phyloP scores from a whole-genome alignment of 2,888 invertebrate genomes.

The Caenorhabditis sp. region DNA sequence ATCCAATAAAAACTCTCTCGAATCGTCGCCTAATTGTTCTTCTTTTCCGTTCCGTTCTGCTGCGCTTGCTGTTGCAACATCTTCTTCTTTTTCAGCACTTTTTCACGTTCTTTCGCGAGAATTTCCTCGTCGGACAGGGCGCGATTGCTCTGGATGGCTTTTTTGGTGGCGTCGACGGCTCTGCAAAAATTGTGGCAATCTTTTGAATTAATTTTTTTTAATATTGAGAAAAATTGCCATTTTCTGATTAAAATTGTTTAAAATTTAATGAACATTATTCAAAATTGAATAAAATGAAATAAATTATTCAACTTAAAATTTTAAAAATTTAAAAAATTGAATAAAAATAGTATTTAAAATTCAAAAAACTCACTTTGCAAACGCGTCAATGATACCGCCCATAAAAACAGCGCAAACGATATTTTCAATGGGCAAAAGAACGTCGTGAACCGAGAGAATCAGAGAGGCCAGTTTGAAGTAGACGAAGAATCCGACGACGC shows the following conservation, averaged over 20 bases:
- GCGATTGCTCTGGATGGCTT: slow-evolving; percentile 53
- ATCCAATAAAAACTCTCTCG: too few relatives aligned
- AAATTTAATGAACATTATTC: too few relatives aligned
- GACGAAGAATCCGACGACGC: slow-evolving; percentile 82
- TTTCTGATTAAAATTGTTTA: too few relatives aligned
- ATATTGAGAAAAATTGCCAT: too few relatives aligned
- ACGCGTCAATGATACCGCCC: slow-evolving; percentile 98
- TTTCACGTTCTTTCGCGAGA: slow-evolving; percentile 53
- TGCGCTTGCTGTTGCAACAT: slow-evolving; percentile 34
- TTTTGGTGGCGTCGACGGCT: slow-evolving; percentile 67
- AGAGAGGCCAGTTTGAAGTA: slow-evolving; percentile 91
- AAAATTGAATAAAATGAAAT: too few relatives aligned
- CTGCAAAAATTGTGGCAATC: slow-evolving; percentile 56
- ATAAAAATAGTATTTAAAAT: too few relatives aligned
- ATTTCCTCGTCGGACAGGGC: slow-evolving; percentile 55
- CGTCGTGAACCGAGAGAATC: slow-evolving; percentile 96
- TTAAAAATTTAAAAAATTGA: too few relatives aligned
- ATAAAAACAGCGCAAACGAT: slow-evolving; percentile 95
- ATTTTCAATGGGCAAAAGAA: slow-evolving; percentile 98
- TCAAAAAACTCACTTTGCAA: slow-evolving; percentile 84
- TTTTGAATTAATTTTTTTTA: too few relatives aligned
- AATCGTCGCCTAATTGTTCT: slow-evolving; percentile 53
- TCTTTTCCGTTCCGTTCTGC: slow-evolving; percentile 63
- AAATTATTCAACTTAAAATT: too few relatives aligned
- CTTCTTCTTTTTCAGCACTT: slow-evolving; percentile 49